These are phyloP conservation scores for Phalacrocorax pelagicus DNA, from an alignment of 2,113 vertebrate genomes.

Conservation along the genomic window DNA sequence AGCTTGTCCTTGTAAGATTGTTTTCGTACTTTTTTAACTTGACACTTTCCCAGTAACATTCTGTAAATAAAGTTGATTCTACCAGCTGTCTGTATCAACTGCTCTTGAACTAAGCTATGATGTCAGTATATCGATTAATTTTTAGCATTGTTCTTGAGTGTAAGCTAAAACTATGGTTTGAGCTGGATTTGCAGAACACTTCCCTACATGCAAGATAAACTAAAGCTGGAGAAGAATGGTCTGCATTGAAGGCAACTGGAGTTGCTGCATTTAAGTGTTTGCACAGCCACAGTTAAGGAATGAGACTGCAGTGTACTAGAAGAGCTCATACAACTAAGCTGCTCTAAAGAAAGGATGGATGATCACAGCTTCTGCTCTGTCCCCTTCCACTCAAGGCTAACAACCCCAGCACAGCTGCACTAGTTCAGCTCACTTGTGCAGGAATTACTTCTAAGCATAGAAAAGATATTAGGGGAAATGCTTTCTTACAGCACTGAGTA, in stretches of 20 bases:
- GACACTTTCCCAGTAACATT: conserved; percentile 65
- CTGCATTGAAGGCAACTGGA: neutral
- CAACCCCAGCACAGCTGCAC: neutral
- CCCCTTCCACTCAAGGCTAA: neutral
- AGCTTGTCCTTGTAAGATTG: conserved; percentile 62
- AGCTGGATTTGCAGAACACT: neutral
- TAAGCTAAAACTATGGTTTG: neutral
- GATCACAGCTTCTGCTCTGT: neutral
- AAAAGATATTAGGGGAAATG: neutral
- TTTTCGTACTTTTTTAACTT: conserved; percentile 71
- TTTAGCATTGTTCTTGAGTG: neutral
- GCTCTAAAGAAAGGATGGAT: neutral
- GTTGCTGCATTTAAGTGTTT: neutral
- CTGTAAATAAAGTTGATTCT: conserved; percentile 76
- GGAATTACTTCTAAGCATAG: neutral
- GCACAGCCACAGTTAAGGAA: accelerated
- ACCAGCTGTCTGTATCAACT: conserved; percentile 47
- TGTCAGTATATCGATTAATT: too few relatives aligned
- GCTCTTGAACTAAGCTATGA: neutral
- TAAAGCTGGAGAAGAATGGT: neutral
- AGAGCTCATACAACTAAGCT: accelerated
- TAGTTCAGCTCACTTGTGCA: accelerated
- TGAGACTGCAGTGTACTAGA: neutral
- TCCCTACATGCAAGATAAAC: too few relatives aligned
- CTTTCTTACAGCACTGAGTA: neutral